Evolutionary conservation across 1,140 invertebrate species (phyloP).

Genomic region (Diprion similis): DNA sequence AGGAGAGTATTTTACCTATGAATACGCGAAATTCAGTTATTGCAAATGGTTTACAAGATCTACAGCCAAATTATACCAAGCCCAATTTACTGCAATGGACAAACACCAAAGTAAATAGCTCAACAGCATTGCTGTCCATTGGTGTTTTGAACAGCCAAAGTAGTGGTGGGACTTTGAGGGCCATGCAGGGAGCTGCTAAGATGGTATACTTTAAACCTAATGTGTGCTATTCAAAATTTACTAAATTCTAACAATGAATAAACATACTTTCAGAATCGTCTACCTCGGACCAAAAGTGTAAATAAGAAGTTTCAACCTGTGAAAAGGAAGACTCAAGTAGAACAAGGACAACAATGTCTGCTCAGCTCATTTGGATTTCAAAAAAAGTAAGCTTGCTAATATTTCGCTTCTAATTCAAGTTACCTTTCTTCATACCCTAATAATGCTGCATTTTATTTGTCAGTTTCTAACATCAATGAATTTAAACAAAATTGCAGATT

Average conservation of each 20-base stretch:
- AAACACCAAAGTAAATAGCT: neutral
- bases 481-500: no score
- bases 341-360: constrained; percentile 30
- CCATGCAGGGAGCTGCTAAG: neutral
- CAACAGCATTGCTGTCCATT: neutral
- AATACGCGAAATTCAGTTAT: no score
- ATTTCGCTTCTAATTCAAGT: neutral
- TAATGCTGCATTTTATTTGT: no score
- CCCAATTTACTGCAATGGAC: neutral
- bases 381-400: constrained; percentile 25
- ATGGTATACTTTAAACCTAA: neutral
- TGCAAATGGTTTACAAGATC: neutral
- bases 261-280: neutral
- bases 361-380: constrained; percentile 35
- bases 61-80: neutral
- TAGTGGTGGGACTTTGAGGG: neutral
- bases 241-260: constrained; percentile 10
- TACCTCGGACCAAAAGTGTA: neutral
- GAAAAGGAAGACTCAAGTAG: constrained; percentile 21
- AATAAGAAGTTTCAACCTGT: neutral
- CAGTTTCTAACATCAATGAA: no score
- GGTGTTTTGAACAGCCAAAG: neutral
- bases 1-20: no score
- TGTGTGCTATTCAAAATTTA: neutral
- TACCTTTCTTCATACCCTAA: no score